Evolutionary conservation across 2,888 invertebrate genomes (phyloP), one percentile per base, ranked within the genome.

Genomic region (Tridacna crocea): DNA sequence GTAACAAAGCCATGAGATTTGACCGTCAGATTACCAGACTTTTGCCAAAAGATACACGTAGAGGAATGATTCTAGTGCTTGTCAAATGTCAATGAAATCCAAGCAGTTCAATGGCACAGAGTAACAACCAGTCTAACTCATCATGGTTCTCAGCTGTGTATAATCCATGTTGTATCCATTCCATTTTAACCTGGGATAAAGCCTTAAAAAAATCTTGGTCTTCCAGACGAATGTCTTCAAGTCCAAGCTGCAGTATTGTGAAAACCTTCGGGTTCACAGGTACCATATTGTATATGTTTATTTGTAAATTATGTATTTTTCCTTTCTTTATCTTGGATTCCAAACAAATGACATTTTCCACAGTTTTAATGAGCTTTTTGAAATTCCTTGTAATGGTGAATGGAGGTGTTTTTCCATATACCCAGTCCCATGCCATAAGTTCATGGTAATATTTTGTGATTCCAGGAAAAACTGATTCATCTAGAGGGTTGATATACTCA

Each of bases 361-460:
- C 48, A 48, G 77, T 70, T 24, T 55, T 63, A 66, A 73, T 36
- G 13, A 68, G 63, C 17, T 63, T 65, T 22, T 55, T 72, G 72
- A 89, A 89, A 8, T 58, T 78, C 47, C 87, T 80, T 22, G 82
- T 75, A 48, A 91, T 84, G 15, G 87, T 76, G 75, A 92, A 92
- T 22, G 86, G 82, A 17, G 92, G 92, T 17, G 91, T 92, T 77
- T 90, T 91, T 19, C 89, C 92, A 82, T 81, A 92, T 8, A 90
- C 82, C 92, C 91, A 92, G 2, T 89, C 84, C 92, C 92, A 92
- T 6, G 89, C 84, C 13, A 73, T 65, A 0, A 91, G 77, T 27
- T 88, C 80, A 4, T 82, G 27, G 6, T 74, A 47, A 51, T 88
- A 80, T 22, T 87, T 82, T 0, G 72, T n/a, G 0, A 92, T 77